Conservation (phyloP, 2,888 invertebrate species). For the Drosophila pseudotakahashii region DNA sequence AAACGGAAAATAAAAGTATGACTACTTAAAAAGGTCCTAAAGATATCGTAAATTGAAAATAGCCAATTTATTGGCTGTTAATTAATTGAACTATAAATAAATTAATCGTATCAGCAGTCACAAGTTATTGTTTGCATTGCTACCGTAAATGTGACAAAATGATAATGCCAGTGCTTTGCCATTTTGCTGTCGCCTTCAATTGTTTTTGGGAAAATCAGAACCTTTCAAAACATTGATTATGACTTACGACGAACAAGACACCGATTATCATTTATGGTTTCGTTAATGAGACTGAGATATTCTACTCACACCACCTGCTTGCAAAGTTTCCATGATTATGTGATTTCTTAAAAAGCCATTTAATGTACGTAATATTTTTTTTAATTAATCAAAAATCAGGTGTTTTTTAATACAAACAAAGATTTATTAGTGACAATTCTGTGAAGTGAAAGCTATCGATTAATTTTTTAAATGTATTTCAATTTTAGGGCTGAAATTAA, state of each 20-base stretch:
- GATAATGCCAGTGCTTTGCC: slow-evolving; percentile 9
- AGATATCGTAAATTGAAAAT: slow-evolving; percentile 1
- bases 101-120: slow-evolving; percentile 34
- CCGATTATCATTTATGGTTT: slow-evolving; percentile 25
- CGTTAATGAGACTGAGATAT: not conserved
- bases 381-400: not conserved
- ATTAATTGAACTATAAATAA: slow-evolving; percentile 61
- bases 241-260: not conserved
- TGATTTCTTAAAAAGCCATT: not conserved
- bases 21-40: slow-evolving; percentile 10
- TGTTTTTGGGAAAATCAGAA: slow-evolving; percentile 30
- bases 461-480: too few species aligned
- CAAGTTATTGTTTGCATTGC: slow-evolving; percentile 29
- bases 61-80: slow-evolving; percentile 35
- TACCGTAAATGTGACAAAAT: slow-evolving; percentile 27
- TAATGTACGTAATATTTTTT: not conserved
- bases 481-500: too few species aligned
- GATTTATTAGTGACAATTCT: too few species aligned
- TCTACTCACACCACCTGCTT: slow-evolving; percentile 1
- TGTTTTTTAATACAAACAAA: too few species aligned
- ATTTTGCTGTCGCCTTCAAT: slow-evolving; percentile 12
- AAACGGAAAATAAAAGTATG: slow-evolving; percentile 1
- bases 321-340: slow-evolving; percentile 4
- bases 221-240: slow-evolving; percentile 8
- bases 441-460: too few species aligned